phyloP scores from a whole-genome alignment of 2,113 vertebrate species.

The Pterocles gutturalis region DNA sequence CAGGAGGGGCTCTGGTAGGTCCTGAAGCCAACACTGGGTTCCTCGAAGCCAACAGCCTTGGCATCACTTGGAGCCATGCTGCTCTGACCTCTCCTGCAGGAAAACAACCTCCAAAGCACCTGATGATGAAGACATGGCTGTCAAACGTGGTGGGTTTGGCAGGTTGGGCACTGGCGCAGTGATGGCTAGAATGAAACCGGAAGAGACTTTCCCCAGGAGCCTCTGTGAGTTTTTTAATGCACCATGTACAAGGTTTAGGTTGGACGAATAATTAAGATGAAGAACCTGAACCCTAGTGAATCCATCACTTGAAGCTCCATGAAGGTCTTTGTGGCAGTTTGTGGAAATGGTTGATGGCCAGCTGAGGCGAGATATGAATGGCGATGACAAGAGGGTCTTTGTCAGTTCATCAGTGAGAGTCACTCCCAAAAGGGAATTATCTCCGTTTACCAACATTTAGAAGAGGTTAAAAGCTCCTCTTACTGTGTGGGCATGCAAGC shows the following conservation, averaged over 20 bases:
- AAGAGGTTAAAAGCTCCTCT: neutral
- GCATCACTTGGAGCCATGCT: neutral
- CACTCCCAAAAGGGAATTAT: neutral
- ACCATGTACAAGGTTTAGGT: neutral
- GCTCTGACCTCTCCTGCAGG: neutral
- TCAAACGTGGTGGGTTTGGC: neutral
- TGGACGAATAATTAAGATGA: neutral
- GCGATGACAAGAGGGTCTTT: neutral
- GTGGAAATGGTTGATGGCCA: neutral
- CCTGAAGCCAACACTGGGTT: neutral
- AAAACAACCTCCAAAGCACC: neutral
- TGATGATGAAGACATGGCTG: neutral
- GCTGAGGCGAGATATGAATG: neutral
- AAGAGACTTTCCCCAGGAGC: neutral
- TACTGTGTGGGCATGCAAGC: neutral
- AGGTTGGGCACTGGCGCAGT: neutral
- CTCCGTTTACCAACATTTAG: neutral
- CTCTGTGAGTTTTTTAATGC: neutral
- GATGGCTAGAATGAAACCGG: neutral
- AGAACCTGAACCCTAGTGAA: neutral
- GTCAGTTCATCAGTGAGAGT: neutral
- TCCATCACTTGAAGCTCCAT: neutral
- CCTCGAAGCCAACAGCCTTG: neutral
- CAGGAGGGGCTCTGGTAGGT: neutral
- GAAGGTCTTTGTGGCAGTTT: neutral